Percentiles rank a stretch among this genome's conserved stretches.
phyloP scores from a whole-genome alignment of 2,888 invertebrate species.

The Drosophila limbata region DNA sequence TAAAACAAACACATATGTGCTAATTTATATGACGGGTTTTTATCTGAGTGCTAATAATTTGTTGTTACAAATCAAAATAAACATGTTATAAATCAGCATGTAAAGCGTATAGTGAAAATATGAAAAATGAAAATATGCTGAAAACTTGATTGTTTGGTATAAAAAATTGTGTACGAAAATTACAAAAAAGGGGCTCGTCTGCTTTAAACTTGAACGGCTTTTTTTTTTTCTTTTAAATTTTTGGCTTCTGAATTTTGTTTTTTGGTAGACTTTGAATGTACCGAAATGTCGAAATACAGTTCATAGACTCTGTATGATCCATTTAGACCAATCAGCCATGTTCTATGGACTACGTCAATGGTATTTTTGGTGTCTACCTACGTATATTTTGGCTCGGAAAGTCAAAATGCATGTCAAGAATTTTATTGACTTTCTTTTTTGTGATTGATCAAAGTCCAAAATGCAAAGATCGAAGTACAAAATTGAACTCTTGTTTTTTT shows the following conservation, averaged over 20 bases:
- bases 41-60: conserved; percentile 22
- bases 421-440: conserved; percentile 51
- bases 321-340: background rate
- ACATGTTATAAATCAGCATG: conserved; percentile 53
- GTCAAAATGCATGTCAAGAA: conserved; percentile 54
- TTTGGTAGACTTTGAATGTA: conserved; percentile 2
- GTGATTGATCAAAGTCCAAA: conserved; percentile 61
- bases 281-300: conserved; percentile 1
- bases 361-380: conserved; percentile 1
- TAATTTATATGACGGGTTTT: conserved; percentile 33
- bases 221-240: background rate
- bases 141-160: conserved; percentile 2
- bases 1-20: conserved; percentile 10
- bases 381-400: conserved; percentile 13
- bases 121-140: conserved; percentile 8
- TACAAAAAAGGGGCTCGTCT: conserved; percentile 58
- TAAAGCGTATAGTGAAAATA: conserved; percentile 15
- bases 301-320: background rate
- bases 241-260: background rate
- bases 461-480: conserved; percentile 44
- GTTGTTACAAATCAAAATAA: conserved; percentile 24
- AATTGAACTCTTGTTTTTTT: conserved; percentile 4
- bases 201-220: background rate
- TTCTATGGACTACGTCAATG: conserved; percentile 52
- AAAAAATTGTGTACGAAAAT: conserved; percentile 5